Percentiles rank a stretch among this genome's conserved stretches.
These are phyloP conservation scores for Aphelinus atriplicis DNA, from an alignment of 1,140 invertebrate genomes.

Conservation along the genomic window DNA sequence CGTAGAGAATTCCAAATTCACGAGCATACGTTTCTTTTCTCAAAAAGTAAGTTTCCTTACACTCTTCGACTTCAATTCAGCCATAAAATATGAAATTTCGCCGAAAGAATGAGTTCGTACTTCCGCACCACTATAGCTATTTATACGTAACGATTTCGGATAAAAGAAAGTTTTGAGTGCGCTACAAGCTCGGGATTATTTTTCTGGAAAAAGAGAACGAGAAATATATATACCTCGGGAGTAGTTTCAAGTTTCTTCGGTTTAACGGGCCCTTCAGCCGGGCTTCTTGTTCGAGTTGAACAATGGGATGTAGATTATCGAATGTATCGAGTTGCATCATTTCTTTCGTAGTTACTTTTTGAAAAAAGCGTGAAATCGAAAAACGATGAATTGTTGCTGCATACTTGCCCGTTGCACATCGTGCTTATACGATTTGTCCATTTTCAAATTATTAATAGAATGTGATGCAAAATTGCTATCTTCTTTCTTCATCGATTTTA, in stretches of 20 bases:
- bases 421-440: no score
- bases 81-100: slow-evolving; percentile 19
- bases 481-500: no score
- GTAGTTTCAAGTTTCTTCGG: neutral
- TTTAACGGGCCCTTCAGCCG: neutral
- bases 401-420: no score
- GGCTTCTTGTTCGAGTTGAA: no score
- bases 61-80: neutral
- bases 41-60: no score
- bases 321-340: neutral
- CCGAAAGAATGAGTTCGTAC: neutral
- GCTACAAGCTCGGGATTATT: neutral
- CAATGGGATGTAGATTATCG: neutral
- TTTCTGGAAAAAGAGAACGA: neutral
- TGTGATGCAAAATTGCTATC: no score
- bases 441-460: no score
- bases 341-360: neutral
- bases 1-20: no score
- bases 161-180: neutral
- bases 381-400: no score
- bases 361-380: neutral
- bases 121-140: no score
- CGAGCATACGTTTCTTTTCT: no score
- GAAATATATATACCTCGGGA: neutral
- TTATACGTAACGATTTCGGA: slow-evolving; percentile 6